Evolutionary conservation across 2,797 vertebrate genomes (phyloP).

Genomic region (Falco berigora): DNA sequence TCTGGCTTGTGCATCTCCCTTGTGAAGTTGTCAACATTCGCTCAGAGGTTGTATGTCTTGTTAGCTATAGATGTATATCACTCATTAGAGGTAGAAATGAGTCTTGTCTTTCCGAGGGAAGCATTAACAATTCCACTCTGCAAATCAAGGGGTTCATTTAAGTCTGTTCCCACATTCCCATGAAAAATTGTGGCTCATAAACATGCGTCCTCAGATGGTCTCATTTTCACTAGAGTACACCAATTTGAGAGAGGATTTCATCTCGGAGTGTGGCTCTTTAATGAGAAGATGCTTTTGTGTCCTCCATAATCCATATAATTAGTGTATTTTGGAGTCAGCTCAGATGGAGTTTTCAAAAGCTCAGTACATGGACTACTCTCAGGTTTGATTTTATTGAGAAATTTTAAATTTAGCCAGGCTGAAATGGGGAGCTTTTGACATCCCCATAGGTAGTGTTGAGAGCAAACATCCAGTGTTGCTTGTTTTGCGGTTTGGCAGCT

Average conservation of each 20-base stretch:
- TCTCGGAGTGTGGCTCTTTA: background rate
- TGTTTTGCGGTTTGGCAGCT: background rate
- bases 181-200: background rate
- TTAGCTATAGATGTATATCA: slow-evolving; percentile 18
- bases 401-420: background rate
- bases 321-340: background rate
- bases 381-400: background rate
- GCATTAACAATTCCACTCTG: slow-evolving; percentile 23
- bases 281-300: slow-evolving; percentile 13
- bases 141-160: slow-evolving; percentile 38
- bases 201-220: background rate
- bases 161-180: background rate
- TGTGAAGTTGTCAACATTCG: background rate
- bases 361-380: background rate
- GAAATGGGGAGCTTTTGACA: background rate
- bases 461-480: background rate
- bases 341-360: background rate
- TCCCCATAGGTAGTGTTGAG: background rate
- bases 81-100: slow-evolving; percentile 8
- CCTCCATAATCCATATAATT: slow-evolving; percentile 10
- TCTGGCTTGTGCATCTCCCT: background rate
- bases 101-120: slow-evolving; percentile 15
- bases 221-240: background rate
- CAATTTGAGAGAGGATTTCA: background rate
- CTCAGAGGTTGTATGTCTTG: background rate